phyloP scores from a whole-genome alignment of 1,140 invertebrate genomes.

The Sinonovacula constricta region DNA sequence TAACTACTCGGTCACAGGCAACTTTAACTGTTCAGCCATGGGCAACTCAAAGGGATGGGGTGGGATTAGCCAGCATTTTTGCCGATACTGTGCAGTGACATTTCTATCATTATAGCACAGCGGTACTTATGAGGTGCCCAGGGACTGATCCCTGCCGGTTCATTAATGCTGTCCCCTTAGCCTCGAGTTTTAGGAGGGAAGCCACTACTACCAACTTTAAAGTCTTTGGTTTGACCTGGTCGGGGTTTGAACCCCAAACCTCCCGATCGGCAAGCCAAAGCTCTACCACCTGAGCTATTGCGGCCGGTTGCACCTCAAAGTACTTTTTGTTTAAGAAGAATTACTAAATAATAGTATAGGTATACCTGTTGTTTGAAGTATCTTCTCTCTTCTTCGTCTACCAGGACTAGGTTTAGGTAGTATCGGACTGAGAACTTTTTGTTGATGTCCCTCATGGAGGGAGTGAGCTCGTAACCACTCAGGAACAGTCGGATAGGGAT shows the following conservation, averaged over 20 bases:
- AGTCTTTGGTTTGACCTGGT: not conserved
- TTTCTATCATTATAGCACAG: too few relatives aligned
- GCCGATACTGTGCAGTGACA: too few relatives aligned
- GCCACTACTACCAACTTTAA: not conserved
- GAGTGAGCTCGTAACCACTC: slow-evolving; percentile 98
- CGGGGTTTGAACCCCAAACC: too few relatives aligned
- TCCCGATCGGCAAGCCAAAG: too few relatives aligned
- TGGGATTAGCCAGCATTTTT: too few relatives aligned
- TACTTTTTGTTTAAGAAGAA: not conserved
- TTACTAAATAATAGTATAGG: not conserved
- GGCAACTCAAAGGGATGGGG: too few relatives aligned
- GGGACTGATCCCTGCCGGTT: too few relatives aligned
- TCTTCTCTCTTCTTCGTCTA: slow-evolving; percentile 99
- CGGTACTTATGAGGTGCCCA: too few relatives aligned
- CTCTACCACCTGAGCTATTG: too few relatives aligned
- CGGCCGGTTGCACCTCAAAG: too few relatives aligned
- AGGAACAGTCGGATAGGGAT: slow-evolving; percentile 99
- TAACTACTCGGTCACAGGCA: too few relatives aligned
- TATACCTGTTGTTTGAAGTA: slow-evolving; percentile 99
- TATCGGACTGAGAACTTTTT: slow-evolving; percentile 99
- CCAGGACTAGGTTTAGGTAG: slow-evolving; percentile 98
- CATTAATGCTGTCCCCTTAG: not conserved
- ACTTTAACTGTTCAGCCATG: too few relatives aligned
- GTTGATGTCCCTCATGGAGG: slow-evolving; percentile 99
- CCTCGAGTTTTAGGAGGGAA: not conserved